Base-by-base conservation (phyloP, 2,888 invertebrate genomes). In the Drymonia ruficornis region DNA sequence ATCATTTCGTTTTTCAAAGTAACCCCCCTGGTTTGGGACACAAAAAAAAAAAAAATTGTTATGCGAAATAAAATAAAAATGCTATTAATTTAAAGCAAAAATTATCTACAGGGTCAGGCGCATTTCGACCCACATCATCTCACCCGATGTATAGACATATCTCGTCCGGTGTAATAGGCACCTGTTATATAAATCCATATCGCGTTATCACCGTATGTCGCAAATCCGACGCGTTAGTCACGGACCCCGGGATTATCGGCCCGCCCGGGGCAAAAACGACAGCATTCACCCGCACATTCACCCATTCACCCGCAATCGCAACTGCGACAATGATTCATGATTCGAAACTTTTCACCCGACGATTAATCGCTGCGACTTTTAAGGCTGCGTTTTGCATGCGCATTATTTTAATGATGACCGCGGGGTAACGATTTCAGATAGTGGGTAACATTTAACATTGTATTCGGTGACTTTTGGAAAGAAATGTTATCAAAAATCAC, bases 321-420 rank as follows among this genome's bases (percentile, higher is more conserved):
- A 36, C 16, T 81, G 76, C 80, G 76, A 78, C 87, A 89, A 91
- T 92, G 91, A 92, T 91, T 91, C 91, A 92, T 88, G 89, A 84
- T 74, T 72, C 77, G 79, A 85, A 90, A 89, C 86, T 91, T 91
- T 91, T 86, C 86, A 81, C 80, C 60, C 71, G 70, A 70, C 81
- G 76, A 85, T 89, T 90, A 89, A 89, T 90, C 81, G 85, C 76
- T 58, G 63, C 67, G 74, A 80, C 80, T 85, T 83, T 85, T 76
- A 75, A 78, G 80, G 70, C 63, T 61, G 50, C 48, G 59, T 65
- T 70, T 65, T 63, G 57, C 50, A 54, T 51, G 63, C 59, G 59
- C 65, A 72, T 72, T 70, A 67, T 70, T 64, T 61, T 65, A 70
- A 72, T 70, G 72, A 67, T 61, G 63, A 57, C 72, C 64, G 60